Evolutionary conservation across 2,888 invertebrate genomes (phyloP).

Genomic region (Oscheius sp.): DNA sequence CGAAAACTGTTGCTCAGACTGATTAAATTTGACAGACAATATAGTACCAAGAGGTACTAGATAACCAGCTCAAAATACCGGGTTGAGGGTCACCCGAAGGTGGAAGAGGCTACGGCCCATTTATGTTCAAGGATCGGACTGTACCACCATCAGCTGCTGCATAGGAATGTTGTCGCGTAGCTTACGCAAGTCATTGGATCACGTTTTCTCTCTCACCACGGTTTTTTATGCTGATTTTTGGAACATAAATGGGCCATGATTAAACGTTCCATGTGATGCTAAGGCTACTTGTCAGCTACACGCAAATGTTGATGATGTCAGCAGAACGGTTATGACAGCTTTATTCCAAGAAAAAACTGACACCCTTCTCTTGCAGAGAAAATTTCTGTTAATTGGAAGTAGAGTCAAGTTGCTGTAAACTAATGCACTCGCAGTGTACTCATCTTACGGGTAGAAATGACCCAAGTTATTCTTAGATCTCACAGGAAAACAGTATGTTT

Average conservation of each 20-base stretch:
- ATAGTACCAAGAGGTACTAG: not conserved
- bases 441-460: too few species aligned
- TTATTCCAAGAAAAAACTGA: too few species aligned
- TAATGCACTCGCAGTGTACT: too few species aligned
- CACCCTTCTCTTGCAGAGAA: too few species aligned
- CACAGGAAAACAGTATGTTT: too few species aligned
- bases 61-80: not conserved
- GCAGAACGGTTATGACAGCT: too few species aligned
- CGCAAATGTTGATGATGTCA: constrained; percentile 6
- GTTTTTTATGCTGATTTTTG: not conserved
- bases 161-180: constrained; percentile 12
- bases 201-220: not conserved
- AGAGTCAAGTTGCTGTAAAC: too few species aligned
- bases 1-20: constrained; percentile 6
- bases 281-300: constrained; percentile 14
- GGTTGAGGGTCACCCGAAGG: not conserved
- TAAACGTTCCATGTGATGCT: not conserved
- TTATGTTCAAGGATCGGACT: constrained; percentile 3
- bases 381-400: too few species aligned
- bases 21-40: not conserved
- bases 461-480: too few species aligned
- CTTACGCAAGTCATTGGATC: constrained; percentile 11
- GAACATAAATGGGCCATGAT: not conserved
- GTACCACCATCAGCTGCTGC: not conserved
- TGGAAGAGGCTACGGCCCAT: not conserved